Conservation (phyloP, 2,888 invertebrate species). For the Pachliopta kotzebuea region DNA sequence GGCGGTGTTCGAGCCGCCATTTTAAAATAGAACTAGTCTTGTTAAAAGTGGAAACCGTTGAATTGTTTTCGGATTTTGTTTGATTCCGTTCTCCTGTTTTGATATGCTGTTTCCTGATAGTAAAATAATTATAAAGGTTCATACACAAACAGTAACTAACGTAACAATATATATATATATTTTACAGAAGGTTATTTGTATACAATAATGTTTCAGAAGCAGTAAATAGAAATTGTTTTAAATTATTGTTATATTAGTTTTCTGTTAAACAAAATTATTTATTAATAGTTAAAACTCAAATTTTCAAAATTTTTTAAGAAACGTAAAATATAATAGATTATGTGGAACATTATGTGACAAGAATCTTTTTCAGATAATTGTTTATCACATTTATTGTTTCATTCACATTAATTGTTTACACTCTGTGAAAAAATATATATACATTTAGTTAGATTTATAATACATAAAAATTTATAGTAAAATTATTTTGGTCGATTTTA, state of each 20-base stretch:
- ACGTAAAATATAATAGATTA: no score
- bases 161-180: not conserved
- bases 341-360: not conserved
- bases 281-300: no score
- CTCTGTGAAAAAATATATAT: no score
- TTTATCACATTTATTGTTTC: no score
- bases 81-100: slow-evolving; percentile 43
- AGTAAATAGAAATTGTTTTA: no score
- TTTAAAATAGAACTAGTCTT: slow-evolving; percentile 56
- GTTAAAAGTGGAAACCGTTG: slow-evolving; percentile 37
- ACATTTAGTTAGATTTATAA: no score
- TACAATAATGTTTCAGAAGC: not conserved
- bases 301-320: no score
- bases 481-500: no score
- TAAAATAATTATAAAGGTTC: slow-evolving; percentile 20
- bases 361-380: not conserved
- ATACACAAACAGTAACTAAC: not conserved
- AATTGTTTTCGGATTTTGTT: slow-evolving; percentile 47
- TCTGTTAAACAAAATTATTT: no score
- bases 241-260: no score
- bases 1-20: slow-evolving; percentile 53
- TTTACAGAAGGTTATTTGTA: not conserved
- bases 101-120: slow-evolving; percentile 39
- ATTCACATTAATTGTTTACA: no score
- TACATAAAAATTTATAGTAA: no score